Conservation (phyloP, 1,140 invertebrate species). For the Drosophila ohnishii region DNA sequence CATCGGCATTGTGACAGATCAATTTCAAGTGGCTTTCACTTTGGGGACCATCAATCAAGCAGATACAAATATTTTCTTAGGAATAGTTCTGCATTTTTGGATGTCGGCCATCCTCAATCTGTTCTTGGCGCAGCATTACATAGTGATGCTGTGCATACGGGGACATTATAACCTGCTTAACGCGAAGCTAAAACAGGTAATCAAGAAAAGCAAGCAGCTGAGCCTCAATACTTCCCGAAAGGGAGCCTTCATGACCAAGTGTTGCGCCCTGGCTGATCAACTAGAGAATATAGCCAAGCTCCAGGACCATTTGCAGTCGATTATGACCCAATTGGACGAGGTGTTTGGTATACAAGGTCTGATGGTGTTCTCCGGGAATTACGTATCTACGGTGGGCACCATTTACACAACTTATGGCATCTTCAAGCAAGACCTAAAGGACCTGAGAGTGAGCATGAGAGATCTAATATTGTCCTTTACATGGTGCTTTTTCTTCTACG, state of each 20-base stretch:
- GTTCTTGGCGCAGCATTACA: not conserved
- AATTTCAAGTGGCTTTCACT: not conserved
- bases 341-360: not conserved
- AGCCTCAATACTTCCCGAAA: not conserved
- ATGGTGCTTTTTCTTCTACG: not conserved
- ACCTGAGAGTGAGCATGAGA: fast-evolving
- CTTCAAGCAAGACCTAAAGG: not conserved
- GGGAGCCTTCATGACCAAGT: not conserved
- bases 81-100: not conserved
- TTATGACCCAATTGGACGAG: not conserved
- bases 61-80: not conserved
- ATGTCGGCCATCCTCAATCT: not conserved
- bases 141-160: not conserved
- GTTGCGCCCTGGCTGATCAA: not conserved
- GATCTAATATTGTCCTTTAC: not conserved
- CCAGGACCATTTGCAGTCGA: not conserved
- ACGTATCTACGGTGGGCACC: not conserved
- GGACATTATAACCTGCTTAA: not conserved
- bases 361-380: not conserved
- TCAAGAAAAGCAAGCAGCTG: not conserved
- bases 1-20: not conserved
- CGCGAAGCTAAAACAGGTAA: not conserved
- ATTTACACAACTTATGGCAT: not conserved
- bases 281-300: not conserved
- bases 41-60: not conserved